Evolutionary conservation across 1,140 invertebrate genomes (phyloP).

Genomic region (Augochlora pura): DNA sequence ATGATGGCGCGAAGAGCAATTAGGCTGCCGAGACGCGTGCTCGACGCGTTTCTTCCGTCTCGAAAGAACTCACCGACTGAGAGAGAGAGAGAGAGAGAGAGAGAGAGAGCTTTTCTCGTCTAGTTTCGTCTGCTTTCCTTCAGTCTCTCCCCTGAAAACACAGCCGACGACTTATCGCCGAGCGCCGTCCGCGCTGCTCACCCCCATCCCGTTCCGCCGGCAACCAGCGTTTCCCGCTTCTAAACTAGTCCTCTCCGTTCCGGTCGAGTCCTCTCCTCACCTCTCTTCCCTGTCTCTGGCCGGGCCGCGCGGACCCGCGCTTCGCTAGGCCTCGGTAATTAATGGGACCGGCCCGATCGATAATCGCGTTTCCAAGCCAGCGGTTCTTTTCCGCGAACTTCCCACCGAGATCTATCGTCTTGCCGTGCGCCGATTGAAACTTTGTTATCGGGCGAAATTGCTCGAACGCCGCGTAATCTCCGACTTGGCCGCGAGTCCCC

Average conservation of each 20-base stretch:
- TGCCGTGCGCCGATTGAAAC: conserved; percentile 19
- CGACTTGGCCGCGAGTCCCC: conserved; percentile 1
- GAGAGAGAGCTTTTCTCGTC: too few relatives aligned
- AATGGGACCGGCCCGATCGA: conserved; percentile 28
- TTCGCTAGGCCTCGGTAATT: too few relatives aligned
- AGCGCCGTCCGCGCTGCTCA: not conserved
- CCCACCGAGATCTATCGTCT: not conserved
- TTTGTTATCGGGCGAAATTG: conserved; percentile 32
- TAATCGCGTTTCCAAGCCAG: conserved; percentile 29
- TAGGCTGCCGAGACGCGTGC: not conserved
- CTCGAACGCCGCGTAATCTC: conserved; percentile 22
- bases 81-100: too few relatives aligned
- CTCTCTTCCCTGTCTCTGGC: too few relatives aligned
- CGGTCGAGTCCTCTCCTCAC: too few relatives aligned
- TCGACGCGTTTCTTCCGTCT: not conserved
- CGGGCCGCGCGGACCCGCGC: too few relatives aligned
- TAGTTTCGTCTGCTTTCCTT: too few relatives aligned
- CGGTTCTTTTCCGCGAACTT: conserved; percentile 14
- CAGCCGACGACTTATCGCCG: not conserved
- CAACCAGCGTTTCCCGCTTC: not conserved
- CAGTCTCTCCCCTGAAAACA: too few relatives aligned
- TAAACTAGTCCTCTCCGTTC: too few relatives aligned
- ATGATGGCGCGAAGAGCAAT: not conserved
- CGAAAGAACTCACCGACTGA: too few relatives aligned
- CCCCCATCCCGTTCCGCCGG: not conserved